Percentiles rank a stretch among this genome's conserved stretches.
phyloP scores from a whole-genome alignment of 2,888 invertebrate genomes.

The Chloroclysta siterata region DNA sequence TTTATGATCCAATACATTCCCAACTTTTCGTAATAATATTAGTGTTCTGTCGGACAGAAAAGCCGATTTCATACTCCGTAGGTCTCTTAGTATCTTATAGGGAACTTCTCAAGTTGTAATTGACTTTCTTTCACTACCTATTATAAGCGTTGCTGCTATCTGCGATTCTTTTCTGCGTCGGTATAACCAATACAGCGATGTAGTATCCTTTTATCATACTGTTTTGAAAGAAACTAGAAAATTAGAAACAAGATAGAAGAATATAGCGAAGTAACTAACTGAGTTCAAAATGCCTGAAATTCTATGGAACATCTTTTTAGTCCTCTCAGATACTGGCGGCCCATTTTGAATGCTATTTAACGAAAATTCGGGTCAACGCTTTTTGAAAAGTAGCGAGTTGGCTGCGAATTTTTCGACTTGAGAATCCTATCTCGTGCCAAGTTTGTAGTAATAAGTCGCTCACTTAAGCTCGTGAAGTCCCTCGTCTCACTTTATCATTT shows the following conservation, averaged over 20 bases:
- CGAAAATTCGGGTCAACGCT: slow-evolving; percentile 23
- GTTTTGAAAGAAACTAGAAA: too few relatives aligned
- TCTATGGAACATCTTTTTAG: neutral
- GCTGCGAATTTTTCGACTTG: slow-evolving; percentile 29
- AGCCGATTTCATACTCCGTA: neutral
- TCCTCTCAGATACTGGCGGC: neutral
- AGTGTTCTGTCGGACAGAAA: slow-evolving; percentile 4
- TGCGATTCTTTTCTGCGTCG: neutral
- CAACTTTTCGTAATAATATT: neutral
- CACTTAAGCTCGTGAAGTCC: slow-evolving; percentile 16
- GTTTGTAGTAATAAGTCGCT: slow-evolving; percentile 32
- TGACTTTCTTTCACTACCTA: slow-evolving; percentile 5
- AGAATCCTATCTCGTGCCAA: slow-evolving; percentile 37
- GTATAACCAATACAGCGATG: too few relatives aligned
- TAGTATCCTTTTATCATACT: too few relatives aligned
- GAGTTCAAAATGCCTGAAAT: too few relatives aligned
- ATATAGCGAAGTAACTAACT: too few relatives aligned
- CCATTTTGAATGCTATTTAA: neutral
- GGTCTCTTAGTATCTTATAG: neutral
- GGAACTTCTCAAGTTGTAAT: slow-evolving; percentile 13
- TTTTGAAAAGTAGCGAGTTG: slow-evolving; percentile 26
- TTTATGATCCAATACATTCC: slow-evolving; percentile 1
- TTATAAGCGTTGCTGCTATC: slow-evolving; percentile 3
- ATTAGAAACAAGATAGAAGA: too few relatives aligned
- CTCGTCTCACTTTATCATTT: neutral